Evolutionary conservation across 1,140 invertebrate species (phyloP), one percentile per base, ranked within the genome.

Genomic region (Oscheius sp.): DNA sequence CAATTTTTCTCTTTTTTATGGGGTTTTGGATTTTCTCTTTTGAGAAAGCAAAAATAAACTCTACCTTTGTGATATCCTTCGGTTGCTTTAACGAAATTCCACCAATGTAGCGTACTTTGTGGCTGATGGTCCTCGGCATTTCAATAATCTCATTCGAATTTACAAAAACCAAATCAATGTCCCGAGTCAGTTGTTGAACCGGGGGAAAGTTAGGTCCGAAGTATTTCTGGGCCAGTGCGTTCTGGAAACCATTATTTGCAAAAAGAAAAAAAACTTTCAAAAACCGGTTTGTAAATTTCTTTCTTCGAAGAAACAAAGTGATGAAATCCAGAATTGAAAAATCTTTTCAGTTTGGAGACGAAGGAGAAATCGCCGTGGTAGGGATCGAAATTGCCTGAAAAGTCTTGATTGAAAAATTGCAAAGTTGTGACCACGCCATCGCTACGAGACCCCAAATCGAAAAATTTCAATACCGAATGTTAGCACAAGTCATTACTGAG

Each of bases 81-180:
- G 61, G 70, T 23, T 29, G 55, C 32, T 26, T 36, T 35, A 73
- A 26, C 10, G 45, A 42, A 13, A 73, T 73, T 36, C 70, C 70
- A 15, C 70, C 70, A n/a, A 73, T 65, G 32, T 52, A 73, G 7
- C 58, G 32, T 20, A 73, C 66, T 42, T 61, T 55, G n/a, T 58
- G 62, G 38, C 32, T 31, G 35, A 73, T 28, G 13, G 62, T 42
- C 13, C 61, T 32, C 2, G 70, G 70, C 26, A 36, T 55, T 3
- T 73, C 70, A 28, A 62, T 63, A 3, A 73, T 13, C 34, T 63
- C 61, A 42, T 73, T 49, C 2, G 70, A 59, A 38, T 73, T 73
- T 2, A 42, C 13, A 20, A 73, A 73, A 18, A 45, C 31, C 3
- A 73, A 13, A 58, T 63, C 61, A 2, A 38, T 28, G 28, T 65